phyloP scores from a whole-genome alignment of 1,140 invertebrate species.

The Drosophila lacteicornis region DNA sequence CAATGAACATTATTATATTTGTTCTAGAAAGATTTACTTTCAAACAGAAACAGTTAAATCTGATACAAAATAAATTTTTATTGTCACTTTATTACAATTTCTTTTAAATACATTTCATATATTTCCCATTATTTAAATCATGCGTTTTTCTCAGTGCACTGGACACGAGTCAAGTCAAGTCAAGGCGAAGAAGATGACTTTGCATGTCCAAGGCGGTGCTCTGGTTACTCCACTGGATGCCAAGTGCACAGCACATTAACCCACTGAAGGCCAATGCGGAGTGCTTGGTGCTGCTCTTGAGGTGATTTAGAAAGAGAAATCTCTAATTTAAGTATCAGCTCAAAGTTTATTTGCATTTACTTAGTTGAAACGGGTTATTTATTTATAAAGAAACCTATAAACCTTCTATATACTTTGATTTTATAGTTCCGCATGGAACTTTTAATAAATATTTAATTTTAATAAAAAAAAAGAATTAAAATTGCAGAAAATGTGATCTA shows the following conservation, averaged over 20 bases:
- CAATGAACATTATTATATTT: neutral
- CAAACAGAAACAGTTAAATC: neutral
- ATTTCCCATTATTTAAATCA: neutral
- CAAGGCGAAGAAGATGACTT: constrained; percentile 45
- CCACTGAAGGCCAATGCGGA: constrained; percentile 36
- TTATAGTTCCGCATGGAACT: neutral
- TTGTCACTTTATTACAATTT: neutral
- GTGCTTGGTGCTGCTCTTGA: constrained; percentile 4
- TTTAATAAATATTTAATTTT: neutral
- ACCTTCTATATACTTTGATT: neutral
- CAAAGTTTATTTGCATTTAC: too few species aligned
- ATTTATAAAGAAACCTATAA: too few species aligned
- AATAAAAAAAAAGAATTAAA: neutral
- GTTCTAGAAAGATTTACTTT: neutral
- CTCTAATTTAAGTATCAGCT: neutral
- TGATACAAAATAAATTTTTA: too few species aligned
- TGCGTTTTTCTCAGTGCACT: constrained; percentile 1
- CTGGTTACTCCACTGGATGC: constrained; percentile 58
- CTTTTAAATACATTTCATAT: neutral
- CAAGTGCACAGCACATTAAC: constrained; percentile 69
- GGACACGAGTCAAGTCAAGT: constrained; percentile 34
- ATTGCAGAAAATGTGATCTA: neutral
- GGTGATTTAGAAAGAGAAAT: neutral
- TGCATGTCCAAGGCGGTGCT: constrained; percentile 65
- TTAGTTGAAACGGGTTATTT: neutral